These are phyloP conservation scores for Dorcus hopei DNA, from an alignment of 2,888 invertebrate genomes.

Conservation along the genomic window DNA sequence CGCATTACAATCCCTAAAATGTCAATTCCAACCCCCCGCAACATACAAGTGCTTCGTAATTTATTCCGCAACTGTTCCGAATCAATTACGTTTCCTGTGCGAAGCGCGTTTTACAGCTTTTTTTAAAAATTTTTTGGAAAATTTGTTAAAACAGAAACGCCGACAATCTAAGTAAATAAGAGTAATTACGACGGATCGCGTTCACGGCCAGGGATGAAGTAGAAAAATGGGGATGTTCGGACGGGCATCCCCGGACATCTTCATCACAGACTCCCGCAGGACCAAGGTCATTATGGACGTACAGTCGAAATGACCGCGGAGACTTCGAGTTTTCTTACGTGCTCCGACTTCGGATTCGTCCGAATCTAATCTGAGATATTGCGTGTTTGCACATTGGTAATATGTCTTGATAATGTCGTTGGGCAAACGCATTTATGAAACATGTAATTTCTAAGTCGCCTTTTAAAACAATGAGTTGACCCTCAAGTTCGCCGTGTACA, in stretches of 20 bases:
- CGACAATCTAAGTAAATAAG: not conserved
- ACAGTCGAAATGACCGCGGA: constrained; percentile 18
- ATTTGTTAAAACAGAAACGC: too few species aligned
- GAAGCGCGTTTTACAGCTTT: too few species aligned
- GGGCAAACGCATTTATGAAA: too few species aligned
- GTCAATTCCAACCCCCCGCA: not conserved
- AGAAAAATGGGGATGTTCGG: constrained; percentile 7
- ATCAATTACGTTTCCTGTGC: not conserved
- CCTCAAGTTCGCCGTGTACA: not conserved
- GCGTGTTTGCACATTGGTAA: too few species aligned
- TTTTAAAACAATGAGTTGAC: too few species aligned
- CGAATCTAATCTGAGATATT: too few species aligned
- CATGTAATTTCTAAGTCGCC: too few species aligned
- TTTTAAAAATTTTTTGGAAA: too few species aligned
- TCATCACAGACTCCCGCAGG: constrained; percentile 17
- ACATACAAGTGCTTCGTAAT: not conserved
- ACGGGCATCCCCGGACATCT: constrained; percentile 13
- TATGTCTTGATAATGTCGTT: too few species aligned
- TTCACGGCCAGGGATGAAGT: constrained; percentile 4
- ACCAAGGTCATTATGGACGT: constrained; percentile 16
- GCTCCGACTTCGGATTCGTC: not conserved
- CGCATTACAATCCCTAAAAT: not conserved
- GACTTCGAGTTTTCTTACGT: constrained; percentile 17
- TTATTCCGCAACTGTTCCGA: not conserved
- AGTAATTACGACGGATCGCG: constrained; percentile 1